A percentile compares a stretch with the other conserved stretches of the same genome.
phyloP scores from a whole-genome alignment of 2,113 vertebrate species.

The Myotis lucifugus region DNA sequence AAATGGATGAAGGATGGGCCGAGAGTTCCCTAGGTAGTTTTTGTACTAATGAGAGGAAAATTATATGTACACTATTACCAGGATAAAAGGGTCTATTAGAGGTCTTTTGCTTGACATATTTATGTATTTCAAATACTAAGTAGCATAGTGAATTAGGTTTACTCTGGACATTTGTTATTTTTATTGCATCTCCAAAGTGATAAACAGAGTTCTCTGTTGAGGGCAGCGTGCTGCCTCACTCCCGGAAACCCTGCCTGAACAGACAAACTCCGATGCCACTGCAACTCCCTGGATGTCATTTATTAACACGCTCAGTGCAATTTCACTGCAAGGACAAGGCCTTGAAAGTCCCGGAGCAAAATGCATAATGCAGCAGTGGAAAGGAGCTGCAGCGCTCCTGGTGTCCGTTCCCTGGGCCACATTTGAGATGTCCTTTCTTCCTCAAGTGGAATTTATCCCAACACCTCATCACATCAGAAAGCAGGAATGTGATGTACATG shows the following conservation, averaged over 20 bases:
- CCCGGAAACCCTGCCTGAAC: constrained; percentile 75
- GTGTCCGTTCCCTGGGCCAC: background rate
- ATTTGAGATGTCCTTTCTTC: background rate
- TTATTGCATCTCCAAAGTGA: constrained; percentile 90
- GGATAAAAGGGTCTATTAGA: constrained; percentile 99
- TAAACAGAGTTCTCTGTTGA: constrained; percentile 88
- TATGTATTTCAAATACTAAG: constrained; percentile 98
- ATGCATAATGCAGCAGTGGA: background rate
- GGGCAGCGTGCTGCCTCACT: constrained; percentile 79
- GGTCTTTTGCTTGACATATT: constrained; percentile 96
- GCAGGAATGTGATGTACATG: background rate
- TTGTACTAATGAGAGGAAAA: constrained; percentile 98
- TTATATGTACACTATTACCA: constrained; percentile 98
- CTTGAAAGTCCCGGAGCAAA: background rate
- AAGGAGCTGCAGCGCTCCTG: background rate
- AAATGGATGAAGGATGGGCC: constrained; percentile 95
- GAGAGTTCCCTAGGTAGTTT: constrained; percentile 92
- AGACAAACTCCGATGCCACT: constrained; percentile 75
- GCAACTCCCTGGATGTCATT: constrained; percentile 54
- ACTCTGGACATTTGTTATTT: constrained; percentile 91
- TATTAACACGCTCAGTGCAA: constrained; percentile 67
- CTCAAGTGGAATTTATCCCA: background rate
- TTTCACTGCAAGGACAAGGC: constrained; percentile 40
- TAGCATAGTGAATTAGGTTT: constrained; percentile 95
- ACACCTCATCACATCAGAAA: background rate